Percentiles rank a stretch among this genome's conserved stretches.
These are phyloP conservation scores for Discoglossus pictus DNA, from an alignment of 2,797 vertebrate genomes.

Conservation along the genomic window DNA sequence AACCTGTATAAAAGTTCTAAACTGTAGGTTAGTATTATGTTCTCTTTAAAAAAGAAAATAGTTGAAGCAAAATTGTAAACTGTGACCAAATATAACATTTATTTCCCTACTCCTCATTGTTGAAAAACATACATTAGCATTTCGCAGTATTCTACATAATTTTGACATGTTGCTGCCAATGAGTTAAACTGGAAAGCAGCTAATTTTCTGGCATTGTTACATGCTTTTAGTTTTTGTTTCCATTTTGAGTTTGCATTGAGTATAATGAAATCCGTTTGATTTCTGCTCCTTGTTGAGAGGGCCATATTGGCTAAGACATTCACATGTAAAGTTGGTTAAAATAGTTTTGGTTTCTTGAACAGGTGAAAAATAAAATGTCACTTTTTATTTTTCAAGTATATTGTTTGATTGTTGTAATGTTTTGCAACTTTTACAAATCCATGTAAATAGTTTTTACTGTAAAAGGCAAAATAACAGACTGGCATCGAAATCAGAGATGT, in stretches of 20 bases:
- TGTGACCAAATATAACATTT: no score
- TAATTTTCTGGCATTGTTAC: background rate
- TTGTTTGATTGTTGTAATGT: conserved; percentile 47
- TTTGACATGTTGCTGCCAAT: no score
- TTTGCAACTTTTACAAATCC: conserved; percentile 41
- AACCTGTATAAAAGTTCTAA: no score
- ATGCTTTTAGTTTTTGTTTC: no score
- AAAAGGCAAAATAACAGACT: conserved; percentile 52
- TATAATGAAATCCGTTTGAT: background rate
- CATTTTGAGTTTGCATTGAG: no score
- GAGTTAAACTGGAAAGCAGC: no score
- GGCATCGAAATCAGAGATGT: conserved; percentile 23
- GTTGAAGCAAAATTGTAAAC: no score
- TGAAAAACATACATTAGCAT: no score
- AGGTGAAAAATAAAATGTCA: conserved; percentile 1
- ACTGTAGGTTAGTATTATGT: no score
- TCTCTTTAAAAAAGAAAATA: no score
- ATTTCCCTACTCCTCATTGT: no score
- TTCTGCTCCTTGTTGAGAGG: background rate
- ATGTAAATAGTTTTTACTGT: conserved; percentile 49
- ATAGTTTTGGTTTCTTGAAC: background rate
- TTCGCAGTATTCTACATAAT: no score
- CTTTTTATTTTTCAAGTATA: conserved; percentile 35
- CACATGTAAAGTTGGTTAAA: background rate
- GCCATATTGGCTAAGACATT: conserved; percentile 34